phyloP scores from a whole-genome alignment of 2,113 vertebrate genomes.

The Tamias sibiricus region DNA sequence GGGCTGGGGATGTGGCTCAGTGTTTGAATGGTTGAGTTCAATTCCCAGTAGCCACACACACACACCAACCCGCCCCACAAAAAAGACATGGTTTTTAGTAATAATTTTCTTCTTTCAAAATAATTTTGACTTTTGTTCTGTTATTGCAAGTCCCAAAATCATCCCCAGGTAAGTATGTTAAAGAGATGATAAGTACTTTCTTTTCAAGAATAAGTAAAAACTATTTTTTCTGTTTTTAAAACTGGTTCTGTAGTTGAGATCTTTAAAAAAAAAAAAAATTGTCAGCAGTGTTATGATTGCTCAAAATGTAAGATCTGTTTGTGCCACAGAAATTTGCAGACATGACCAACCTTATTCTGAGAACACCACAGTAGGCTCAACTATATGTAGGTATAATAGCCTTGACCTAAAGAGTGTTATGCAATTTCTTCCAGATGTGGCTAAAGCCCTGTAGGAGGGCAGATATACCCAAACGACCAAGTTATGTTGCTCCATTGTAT shows the following conservation, averaged over 20 bases:
- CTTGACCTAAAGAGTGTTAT: neutral
- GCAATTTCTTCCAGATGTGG: conserved; percentile 89
- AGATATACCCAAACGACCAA: conserved; percentile 88
- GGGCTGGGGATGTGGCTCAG: too few species aligned
- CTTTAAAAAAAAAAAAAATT: neutral
- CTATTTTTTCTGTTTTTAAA: neutral
- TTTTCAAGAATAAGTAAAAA: neutral
- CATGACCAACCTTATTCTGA: neutral
- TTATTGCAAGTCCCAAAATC: neutral
- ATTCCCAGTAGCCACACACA: too few species aligned
- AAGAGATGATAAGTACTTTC: neutral
- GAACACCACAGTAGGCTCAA: neutral
- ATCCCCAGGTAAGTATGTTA: neutral
- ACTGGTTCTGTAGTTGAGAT: neutral
- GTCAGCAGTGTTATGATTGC: neutral
- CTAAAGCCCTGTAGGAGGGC: conserved; percentile 89
- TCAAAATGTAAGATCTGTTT: neutral
- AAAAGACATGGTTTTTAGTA: neutral
- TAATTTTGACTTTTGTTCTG: neutral
- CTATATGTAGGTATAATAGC: neutral
- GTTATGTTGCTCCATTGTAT: conserved; percentile 90
- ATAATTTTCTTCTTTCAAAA: neutral
- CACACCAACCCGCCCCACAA: too few species aligned
- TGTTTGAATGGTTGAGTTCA: too few species aligned
- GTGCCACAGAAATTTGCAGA: neutral